Percentiles rank a stretch among this genome's conserved stretches.
These are phyloP conservation scores for Sinopyrophorus schimmeli DNA, from an alignment of 2,888 invertebrate genomes.

Conservation along the genomic window DNA sequence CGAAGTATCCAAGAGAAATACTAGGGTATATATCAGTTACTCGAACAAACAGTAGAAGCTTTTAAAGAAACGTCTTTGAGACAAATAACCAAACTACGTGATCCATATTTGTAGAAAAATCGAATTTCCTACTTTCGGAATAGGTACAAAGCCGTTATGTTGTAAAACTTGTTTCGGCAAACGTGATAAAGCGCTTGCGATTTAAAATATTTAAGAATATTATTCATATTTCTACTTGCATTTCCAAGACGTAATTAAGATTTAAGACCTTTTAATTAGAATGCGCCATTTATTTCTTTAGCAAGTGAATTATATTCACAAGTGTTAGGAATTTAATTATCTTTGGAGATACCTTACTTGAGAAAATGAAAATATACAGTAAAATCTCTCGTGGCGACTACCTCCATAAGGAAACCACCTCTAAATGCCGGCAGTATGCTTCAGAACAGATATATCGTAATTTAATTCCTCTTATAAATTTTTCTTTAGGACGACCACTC, in stretches of 20 bases:
- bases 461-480: too few species aligned
- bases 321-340: slow-evolving; percentile 22
- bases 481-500: too few species aligned
- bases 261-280: slow-evolving; percentile 10
- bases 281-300: slow-evolving; percentile 10
- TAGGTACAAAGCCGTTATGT: slow-evolving; percentile 14
- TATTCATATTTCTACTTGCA: too few species aligned
- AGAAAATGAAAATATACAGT: slow-evolving; percentile 21
- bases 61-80: slow-evolving; percentile 23
- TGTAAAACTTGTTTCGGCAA: slow-evolving; percentile 13
- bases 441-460: too few species aligned
- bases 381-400: too few species aligned
- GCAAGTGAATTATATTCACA: slow-evolving; percentile 11
- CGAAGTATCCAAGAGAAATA: slow-evolving; percentile 3
- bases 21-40: slow-evolving; percentile 21
- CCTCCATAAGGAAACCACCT: too few species aligned
- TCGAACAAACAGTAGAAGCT: slow-evolving; percentile 17
- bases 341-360: slow-evolving; percentile 19
- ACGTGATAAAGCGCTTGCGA: too few species aligned
- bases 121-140: slow-evolving; percentile 14
- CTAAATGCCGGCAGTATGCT: too few species aligned
- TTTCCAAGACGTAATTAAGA: slow-evolving; percentile 12
- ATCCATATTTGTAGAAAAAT: slow-evolving; percentile 20
- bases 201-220: too few species aligned
- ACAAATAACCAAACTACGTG: slow-evolving; percentile 29